Percentiles rank a stretch among this genome's conserved stretches.
These are phyloP conservation scores for Bugulina stolonifera DNA, from an alignment of 2,888 invertebrate genomes.

Conservation along the genomic window DNA sequence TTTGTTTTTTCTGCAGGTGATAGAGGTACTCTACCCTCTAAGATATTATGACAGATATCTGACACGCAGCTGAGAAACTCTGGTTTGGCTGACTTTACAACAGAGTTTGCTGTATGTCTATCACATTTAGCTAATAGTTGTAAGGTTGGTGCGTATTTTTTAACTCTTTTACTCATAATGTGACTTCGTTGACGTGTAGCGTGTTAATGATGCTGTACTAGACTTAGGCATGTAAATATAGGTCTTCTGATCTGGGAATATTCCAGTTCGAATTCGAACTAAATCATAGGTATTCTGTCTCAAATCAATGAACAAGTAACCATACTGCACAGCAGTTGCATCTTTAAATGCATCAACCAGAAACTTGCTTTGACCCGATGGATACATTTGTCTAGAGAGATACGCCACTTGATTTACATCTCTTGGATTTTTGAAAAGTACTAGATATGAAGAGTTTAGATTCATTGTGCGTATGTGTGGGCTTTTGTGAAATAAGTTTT, in stretches of 20 bases:
- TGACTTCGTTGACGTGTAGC: neutral
- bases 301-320: slow-evolving; percentile 4
- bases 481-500: slow-evolving; percentile 23
- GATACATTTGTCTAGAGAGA: slow-evolving; percentile 21
- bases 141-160: slow-evolving; percentile 7
- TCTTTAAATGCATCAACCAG: slow-evolving; percentile 19
- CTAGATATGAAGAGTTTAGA: neutral
- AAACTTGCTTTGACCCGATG: neutral
- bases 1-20: slow-evolving; percentile 2
- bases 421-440: slow-evolving; percentile 9
- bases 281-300: slow-evolving; percentile 20
- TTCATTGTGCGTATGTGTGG: slow-evolving; percentile 21
- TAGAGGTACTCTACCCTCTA: neutral
- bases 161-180: slow-evolving; percentile 22
- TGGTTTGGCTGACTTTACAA: slow-evolving; percentile 19
- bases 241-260: neutral
- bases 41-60: slow-evolving; percentile 14
- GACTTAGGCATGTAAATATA: slow-evolving; percentile 15
- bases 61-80: neutral
- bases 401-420: slow-evolving; percentile 3
- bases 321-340: slow-evolving; percentile 5
- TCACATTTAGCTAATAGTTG: slow-evolving; percentile 15
- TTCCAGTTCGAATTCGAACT: neutral
- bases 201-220: neutral
- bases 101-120: neutral